phyloP scores from a whole-genome alignment of 1,140 invertebrate genomes.

The Drosophila asahinai region DNA sequence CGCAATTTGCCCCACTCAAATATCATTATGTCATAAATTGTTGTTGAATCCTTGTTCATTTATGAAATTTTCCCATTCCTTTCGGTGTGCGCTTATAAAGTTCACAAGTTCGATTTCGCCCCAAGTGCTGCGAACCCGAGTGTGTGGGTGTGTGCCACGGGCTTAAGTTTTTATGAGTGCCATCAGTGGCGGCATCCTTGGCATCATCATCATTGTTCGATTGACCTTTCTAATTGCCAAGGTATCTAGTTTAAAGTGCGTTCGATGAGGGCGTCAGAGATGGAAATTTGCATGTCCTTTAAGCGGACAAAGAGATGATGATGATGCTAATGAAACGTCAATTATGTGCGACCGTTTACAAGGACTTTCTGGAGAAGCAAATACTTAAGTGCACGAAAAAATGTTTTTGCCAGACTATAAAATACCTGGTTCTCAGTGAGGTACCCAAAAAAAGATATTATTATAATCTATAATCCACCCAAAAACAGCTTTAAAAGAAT shows the following conservation, averaged over 20 bases:
- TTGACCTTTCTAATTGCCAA: constrained; percentile 69
- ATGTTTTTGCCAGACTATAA: neutral
- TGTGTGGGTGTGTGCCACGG: constrained; percentile 24
- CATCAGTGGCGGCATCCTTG: constrained; percentile 17
- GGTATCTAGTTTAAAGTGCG: constrained; percentile 59
- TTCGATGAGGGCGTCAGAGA: neutral
- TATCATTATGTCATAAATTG: constrained; percentile 82
- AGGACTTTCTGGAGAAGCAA: constrained; percentile 3
- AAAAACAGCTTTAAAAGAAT: no score
- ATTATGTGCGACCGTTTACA: constrained; percentile 70
- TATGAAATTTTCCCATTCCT: constrained; percentile 75
- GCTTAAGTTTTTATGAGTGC: constrained; percentile 53
- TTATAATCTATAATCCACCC: no score
- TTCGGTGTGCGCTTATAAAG: constrained; percentile 34
- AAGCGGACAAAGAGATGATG: constrained; percentile 37
- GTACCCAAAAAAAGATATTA: no score
- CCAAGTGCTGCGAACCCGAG: constrained; percentile 9
- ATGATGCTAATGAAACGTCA: constrained; percentile 78
- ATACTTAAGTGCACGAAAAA: neutral
- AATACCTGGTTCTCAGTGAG: neutral
- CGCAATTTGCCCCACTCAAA: constrained; percentile 65
- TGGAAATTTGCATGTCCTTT: constrained; percentile 59
- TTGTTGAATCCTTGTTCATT: constrained; percentile 80
- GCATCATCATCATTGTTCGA: constrained; percentile 35
- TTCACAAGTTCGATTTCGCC: constrained; percentile 55